Evolutionary conservation across 2,113 vertebrate species (phyloP).

Genomic region (Camelus dromedarius): DNA sequence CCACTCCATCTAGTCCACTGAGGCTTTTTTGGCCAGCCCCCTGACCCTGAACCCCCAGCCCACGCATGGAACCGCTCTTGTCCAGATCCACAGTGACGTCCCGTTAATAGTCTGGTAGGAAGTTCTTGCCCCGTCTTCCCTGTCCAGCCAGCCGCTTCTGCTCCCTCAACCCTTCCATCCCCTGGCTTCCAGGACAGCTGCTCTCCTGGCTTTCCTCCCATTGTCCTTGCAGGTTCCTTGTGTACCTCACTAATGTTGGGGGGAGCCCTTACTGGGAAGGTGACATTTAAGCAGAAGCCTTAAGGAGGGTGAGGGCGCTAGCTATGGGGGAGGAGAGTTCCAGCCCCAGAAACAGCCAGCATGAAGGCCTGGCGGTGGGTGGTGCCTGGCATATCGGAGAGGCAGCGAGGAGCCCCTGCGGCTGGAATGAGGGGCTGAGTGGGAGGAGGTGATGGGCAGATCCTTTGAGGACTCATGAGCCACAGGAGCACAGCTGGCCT

Average conservation of each 20-base stretch:
- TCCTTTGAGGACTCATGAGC: background rate
- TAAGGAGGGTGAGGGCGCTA: background rate
- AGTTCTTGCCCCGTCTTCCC: background rate
- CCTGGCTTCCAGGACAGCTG: background rate
- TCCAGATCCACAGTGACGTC: background rate
- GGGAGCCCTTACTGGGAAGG: background rate
- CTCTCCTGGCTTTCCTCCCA: background rate
- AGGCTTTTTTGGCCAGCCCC: background rate
- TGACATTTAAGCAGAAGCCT: background rate
- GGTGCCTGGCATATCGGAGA: rapidly evolving
- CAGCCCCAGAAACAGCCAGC: background rate
- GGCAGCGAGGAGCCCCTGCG: background rate
- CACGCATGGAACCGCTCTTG: rapidly evolving
- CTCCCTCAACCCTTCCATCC: too few relatives aligned
- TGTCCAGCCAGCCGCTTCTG: background rate
- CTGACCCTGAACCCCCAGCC: background rate
- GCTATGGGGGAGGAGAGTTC: background rate
- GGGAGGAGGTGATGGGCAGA: background rate
- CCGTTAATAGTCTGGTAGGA: background rate
- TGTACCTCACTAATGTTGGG: too few relatives aligned
- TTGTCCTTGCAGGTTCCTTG: rapidly evolving
- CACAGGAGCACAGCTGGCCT: background rate
- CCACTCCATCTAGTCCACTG: rapidly evolving
- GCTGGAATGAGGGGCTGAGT: background rate
- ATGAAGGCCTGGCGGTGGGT: background rate